phyloP scores from a whole-genome alignment of 2,888 invertebrate species.

The Oeneis ivallda region DNA sequence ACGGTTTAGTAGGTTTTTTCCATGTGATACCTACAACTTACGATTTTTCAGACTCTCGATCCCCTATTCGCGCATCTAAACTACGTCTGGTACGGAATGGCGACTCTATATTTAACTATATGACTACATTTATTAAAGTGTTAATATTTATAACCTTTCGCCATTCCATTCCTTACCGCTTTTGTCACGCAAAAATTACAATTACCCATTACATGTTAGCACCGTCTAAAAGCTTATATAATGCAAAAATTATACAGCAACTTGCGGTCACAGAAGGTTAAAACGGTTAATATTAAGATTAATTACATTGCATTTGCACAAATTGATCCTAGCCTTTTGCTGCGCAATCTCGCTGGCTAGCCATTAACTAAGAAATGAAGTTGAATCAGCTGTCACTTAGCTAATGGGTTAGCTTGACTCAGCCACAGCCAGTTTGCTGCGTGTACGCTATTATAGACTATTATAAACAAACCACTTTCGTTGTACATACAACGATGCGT shows the following conservation, averaged over 20 bases:
- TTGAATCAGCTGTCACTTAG: conserved; percentile 14
- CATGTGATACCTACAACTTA: too few relatives aligned
- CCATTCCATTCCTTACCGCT: conserved; percentile 2
- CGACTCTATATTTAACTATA: too few relatives aligned
- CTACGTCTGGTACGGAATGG: too few relatives aligned
- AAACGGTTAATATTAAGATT: conserved; percentile 4
- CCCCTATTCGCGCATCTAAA: too few relatives aligned
- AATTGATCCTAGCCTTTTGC: conserved; percentile 9
- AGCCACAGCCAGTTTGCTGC: not conserved
- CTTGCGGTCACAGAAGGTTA: conserved; percentile 6
- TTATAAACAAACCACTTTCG: not conserved
- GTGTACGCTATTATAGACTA: not conserved
- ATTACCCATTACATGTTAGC: conserved; percentile 5
- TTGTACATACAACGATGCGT: not conserved
- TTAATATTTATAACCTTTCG: conserved; percentile 3
- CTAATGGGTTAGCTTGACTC: conserved; percentile 10
- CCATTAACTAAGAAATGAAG: conserved; percentile 9
- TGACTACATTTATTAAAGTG: not conserved
- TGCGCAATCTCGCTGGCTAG: conserved; percentile 3
- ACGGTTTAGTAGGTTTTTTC: too few relatives aligned
- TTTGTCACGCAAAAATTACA: conserved; percentile 15
- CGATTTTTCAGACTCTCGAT: too few relatives aligned
- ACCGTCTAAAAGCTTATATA: conserved; percentile 6
- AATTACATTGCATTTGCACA: conserved; percentile 4
- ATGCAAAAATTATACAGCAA: conserved; percentile 12